phyloP scores from a whole-genome alignment of 2,888 invertebrate species.

The Ochlodes sylvanus region DNA sequence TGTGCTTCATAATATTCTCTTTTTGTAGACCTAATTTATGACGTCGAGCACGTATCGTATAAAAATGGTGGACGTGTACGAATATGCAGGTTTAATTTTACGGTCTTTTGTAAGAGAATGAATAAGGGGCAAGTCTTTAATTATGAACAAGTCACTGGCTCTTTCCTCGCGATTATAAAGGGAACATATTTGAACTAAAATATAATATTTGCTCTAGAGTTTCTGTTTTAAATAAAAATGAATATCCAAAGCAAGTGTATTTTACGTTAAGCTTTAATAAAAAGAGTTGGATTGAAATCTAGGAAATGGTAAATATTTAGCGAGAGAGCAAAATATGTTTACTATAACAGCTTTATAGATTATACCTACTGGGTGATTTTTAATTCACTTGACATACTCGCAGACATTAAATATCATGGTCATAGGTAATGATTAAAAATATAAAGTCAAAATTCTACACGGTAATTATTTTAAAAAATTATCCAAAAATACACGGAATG shows the following conservation, averaged over 20 bases:
- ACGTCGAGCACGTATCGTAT: constrained; percentile 56
- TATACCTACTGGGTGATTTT: too few relatives aligned
- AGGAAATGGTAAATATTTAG: too few relatives aligned
- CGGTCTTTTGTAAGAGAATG: constrained; percentile 70
- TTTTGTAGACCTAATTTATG: constrained; percentile 73
- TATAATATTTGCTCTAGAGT: not conserved
- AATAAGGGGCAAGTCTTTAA: constrained; percentile 73
- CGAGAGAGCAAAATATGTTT: too few relatives aligned
- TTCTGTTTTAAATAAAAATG: constrained; percentile 1
- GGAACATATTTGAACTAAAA: constrained; percentile 10
- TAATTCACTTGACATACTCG: too few relatives aligned
- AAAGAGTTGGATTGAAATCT: too few relatives aligned
- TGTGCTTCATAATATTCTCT: constrained; percentile 64
- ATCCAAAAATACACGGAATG: too few relatives aligned
- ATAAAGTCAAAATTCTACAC: too few relatives aligned
- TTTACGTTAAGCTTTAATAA: too few relatives aligned
- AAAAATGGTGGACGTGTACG: constrained; percentile 51
- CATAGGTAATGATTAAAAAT: too few relatives aligned
- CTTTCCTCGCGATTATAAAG: constrained; percentile 45
- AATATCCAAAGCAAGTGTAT: not conserved
- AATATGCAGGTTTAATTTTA: constrained; percentile 77
- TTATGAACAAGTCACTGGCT: constrained; percentile 65
- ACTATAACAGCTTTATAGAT: too few relatives aligned
- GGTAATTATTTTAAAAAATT: too few relatives aligned
- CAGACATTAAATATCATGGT: too few relatives aligned